Base-by-base conservation (phyloP, 2,888 invertebrate genomes). In the Mesoligia furuncula region DNA sequence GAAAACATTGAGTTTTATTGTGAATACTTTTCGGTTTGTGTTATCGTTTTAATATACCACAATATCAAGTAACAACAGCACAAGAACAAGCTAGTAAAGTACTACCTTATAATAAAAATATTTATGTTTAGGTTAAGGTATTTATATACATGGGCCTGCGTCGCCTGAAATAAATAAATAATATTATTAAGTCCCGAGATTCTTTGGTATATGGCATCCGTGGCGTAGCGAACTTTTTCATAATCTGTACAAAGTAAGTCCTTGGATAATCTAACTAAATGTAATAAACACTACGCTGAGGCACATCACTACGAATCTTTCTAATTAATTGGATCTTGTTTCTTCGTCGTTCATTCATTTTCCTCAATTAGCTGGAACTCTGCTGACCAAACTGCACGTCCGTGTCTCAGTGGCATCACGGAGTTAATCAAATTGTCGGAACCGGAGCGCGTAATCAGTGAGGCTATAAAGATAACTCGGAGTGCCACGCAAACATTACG, bases 341-440 rank as follows among this genome's bases (percentile, higher is more conserved):
- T 69, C 54, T 20, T 48, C 13, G 36, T 31, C 61, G 9, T 64
- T 39, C 24, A 57, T 78, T 84, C 17, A 61, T 81, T 84, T 85
- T 85, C 68, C 78, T 68, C 76, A 80, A 75, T 82, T 67, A 73
- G 15, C 61, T 61, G 54, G 62, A 62, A 62, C 48, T 45, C 65
- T 70, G 75, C 71, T 72, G 62, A 78, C 81, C 51, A 61, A 39
- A 42, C 64, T 64, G 31, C 66, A 69, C 66, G 45, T 54, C 84
- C 24, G 74, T 88, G 80, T 85, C 48, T 84, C 84, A 69, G 77
- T 62, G 81, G 81, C 85, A 80, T 81, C 75, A 79, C 70, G n/a
- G 69, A 86, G 86, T 90, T 92, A 93, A 93, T 93, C 91, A 91
- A 92, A 92, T 93, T 89, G 89, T 88, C 89, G 87, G 85, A 76